Evolutionary conservation across 2,888 invertebrate genomes (phyloP), one percentile per base, ranked within the genome.

Genomic region (Eumacrocentrus americanus): DNA sequence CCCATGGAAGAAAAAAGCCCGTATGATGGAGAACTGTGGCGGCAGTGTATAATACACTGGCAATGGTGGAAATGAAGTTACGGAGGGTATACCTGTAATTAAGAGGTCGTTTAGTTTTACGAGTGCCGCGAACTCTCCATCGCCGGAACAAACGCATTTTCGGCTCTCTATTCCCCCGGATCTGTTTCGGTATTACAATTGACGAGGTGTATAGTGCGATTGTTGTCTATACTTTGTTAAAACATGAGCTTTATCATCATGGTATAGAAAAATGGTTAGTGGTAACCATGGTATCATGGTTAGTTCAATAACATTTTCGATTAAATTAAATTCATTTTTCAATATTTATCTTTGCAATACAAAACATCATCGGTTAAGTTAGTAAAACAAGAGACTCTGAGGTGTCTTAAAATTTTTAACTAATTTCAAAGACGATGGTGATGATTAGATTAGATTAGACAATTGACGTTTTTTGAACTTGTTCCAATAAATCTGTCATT

Each of bases 51-150:
- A 40, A 53, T 51, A 14, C 38, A 38, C 9, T 22, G 54, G 38
- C 40, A 60, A 60, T 54, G 16, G 20, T 22, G 34, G 34, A 47
- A 60, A 50, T 60, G 34, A 29, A 60, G 48, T 60, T 54, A 54
- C 40, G 38, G 16, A 38, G 12, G 48, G 48, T 65, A 40, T 55
- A 65, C 59, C 60, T 60, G 66, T 66, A 67, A 67, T 67, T 66
- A 67, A 66, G 66, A 59, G 67, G 40, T 58, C 58, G 63, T 67
- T 67, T 22, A 48, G 29, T 63, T 67, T 67, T 64, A 67, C 34
- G 62, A 62, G n/a, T 14, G 1, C 14, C 20, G 53, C 42, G 46
- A 38, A 52, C 40, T 9, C 35, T 34, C 57, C 23, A 52, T 53
- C 25, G 29, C 38, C 23, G 40, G 47, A 40, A 44, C n/a, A 22